These are phyloP conservation scores for Potamarius usumacintae DNA, from an alignment of 2,113 vertebrate genomes.

Conservation along the genomic window DNA sequence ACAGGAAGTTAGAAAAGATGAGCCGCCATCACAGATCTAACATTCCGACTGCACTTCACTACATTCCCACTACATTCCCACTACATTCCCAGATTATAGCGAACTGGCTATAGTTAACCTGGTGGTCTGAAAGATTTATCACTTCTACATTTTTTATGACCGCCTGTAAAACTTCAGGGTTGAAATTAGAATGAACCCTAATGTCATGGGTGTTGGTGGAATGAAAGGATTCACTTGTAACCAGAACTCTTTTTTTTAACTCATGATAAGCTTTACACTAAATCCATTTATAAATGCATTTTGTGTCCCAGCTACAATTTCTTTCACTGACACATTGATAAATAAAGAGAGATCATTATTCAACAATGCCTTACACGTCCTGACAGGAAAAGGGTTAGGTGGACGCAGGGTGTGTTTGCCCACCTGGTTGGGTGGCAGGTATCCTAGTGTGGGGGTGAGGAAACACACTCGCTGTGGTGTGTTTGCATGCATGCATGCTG, in stretches of 20 bases:
- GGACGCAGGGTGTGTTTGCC: conserved; percentile 37
- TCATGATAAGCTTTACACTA: background rate
- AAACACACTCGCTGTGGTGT: conserved; percentile 48
- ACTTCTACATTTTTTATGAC: background rate
- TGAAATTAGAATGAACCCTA: background rate
- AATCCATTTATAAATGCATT: background rate
- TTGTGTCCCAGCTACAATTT: background rate
- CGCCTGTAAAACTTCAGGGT: background rate
- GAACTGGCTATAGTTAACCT: background rate
- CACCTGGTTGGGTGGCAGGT: conserved; percentile 37
- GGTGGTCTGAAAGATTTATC: background rate
- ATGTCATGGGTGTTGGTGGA: background rate
- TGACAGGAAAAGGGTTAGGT: conserved; percentile 28
- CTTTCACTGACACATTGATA: background rate
- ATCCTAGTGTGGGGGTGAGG: conserved; percentile 45
- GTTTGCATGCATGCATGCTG: conserved; percentile 57
- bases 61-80: background rate
- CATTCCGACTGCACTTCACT: background rate
- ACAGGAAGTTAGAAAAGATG: background rate
- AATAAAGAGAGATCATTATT: background rate
- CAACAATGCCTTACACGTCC: conserved; percentile 17
- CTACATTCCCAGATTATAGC: background rate
- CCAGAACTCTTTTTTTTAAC: background rate
- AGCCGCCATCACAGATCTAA: background rate
- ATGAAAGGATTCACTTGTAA: background rate